Percentiles rank a stretch among this genome's conserved stretches.
Evolutionary conservation across 1,140 invertebrate genomes (phyloP).

Genomic region (Drosophila athabasca): DNA sequence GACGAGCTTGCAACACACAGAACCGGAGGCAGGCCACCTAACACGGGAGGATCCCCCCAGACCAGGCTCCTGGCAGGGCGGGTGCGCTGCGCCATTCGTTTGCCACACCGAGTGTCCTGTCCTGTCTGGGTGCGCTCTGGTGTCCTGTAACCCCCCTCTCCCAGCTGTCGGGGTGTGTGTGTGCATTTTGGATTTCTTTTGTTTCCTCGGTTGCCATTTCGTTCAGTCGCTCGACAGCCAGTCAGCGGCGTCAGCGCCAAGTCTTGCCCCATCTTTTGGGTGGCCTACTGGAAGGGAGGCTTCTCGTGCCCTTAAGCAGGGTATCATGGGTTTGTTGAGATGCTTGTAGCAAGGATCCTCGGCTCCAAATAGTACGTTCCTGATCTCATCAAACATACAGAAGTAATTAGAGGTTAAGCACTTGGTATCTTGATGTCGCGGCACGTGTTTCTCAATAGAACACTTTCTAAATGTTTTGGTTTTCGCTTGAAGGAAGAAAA

Average conservation of each 20-base stretch:
- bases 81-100: constrained; percentile 30
- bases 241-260: constrained; percentile 72
- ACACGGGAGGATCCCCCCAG: constrained; percentile 33
- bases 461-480: too few species aligned
- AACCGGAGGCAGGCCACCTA: constrained; percentile 32
- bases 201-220: constrained; percentile 58
- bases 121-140: constrained; percentile 43
- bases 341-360: too few species aligned
- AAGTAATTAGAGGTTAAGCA: too few species aligned
- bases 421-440: too few species aligned
- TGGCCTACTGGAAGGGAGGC: neutral
- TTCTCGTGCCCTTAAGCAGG: neutral
- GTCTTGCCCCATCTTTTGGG: neutral
- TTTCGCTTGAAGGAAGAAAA: too few species aligned
- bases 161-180: constrained; percentile 44
- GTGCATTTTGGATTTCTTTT: constrained; percentile 78
- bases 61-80: neutral
- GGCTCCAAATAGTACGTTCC: too few species aligned
- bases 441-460: constrained; percentile 9
- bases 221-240: constrained; percentile 76
- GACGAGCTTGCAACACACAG: constrained; percentile 52
- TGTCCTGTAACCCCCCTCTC: constrained; percentile 15
- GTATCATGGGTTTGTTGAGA: too few species aligned
- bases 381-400: too few species aligned
- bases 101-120: constrained; percentile 50